Percentiles rank a stretch among this genome's conserved stretches.
These are phyloP conservation scores for Halcyon smyrnensis DNA, from an alignment of 2,797 vertebrate species.

Conservation along the genomic window DNA sequence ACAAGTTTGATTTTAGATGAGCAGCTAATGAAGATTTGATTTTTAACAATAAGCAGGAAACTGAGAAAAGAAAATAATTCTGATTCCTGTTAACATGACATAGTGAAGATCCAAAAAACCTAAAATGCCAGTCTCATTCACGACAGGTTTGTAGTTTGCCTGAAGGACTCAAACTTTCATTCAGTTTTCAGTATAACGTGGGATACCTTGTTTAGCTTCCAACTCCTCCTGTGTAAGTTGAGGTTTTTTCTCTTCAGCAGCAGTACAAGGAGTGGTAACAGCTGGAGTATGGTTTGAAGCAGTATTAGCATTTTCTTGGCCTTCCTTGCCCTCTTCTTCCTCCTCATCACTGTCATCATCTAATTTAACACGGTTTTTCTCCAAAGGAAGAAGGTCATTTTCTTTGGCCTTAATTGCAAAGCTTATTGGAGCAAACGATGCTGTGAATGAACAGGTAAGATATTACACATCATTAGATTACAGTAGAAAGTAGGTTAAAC, in stretches of 20 bases:
- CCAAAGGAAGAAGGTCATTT: constrained; percentile 93
- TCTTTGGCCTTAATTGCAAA: constrained; percentile 98
- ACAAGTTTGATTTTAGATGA: not conserved
- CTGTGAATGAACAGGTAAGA: constrained; percentile 75
- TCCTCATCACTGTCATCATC: constrained; percentile 98
- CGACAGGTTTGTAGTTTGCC: not conserved
- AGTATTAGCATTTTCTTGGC: constrained; percentile 76
- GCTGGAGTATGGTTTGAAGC: constrained; percentile 48
- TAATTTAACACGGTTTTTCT: constrained; percentile 94
- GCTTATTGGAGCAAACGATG: constrained; percentile 96
- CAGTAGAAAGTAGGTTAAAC: not conserved
- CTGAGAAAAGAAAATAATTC: not conserved
- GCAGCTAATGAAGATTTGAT: not conserved
- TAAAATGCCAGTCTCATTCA: not conserved
- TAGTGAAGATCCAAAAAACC: not conserved
- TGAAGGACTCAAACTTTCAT: not conserved
- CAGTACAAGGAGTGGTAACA: constrained; percentile 63
- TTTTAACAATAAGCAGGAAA: not conserved
- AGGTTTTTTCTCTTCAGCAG: constrained; percentile 89
- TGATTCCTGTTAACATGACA: not conserved
- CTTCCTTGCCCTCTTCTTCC: constrained; percentile 82
- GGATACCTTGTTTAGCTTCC: constrained; percentile 96
- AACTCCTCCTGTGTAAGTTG: constrained; percentile 90
- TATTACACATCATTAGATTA: not conserved
- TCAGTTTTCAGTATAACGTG: not conserved